These are phyloP conservation scores for Tetrapedia diversipes DNA, from an alignment of 2,888 invertebrate genomes.

Conservation along the genomic window DNA sequence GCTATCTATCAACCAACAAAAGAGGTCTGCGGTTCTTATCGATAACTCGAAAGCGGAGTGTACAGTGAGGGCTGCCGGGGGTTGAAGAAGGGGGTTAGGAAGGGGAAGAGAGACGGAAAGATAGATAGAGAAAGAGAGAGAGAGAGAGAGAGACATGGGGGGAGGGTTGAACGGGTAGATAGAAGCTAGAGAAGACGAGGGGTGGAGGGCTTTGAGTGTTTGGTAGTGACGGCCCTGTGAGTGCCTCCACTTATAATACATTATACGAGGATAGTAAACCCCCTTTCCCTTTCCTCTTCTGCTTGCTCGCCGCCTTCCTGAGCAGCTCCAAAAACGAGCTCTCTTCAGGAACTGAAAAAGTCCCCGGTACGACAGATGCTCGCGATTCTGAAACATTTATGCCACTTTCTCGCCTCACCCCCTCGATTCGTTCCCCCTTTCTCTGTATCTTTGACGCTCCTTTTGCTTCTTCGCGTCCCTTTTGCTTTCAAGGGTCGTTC, in stretches of 20 bases:
- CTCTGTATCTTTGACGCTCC: background rate
- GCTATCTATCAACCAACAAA: conserved; percentile 77
- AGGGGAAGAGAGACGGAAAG: conserved; percentile 5
- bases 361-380: conserved; percentile 65
- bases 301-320: conserved; percentile 34
- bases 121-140: conserved; percentile 17
- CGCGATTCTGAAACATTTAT: conserved; percentile 64
- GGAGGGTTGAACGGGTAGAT: conserved; percentile 46
- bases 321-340: conserved; percentile 56
- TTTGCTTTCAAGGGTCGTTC: background rate
- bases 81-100: background rate
- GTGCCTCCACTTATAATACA: conserved; percentile 76
- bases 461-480: background rate
- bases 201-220: conserved; percentile 66
- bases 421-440: no score
- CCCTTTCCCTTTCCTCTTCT: conserved; percentile 38
- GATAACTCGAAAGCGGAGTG: conserved; percentile 74
- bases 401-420: conserved; percentile 44
- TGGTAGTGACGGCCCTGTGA: conserved; percentile 75
- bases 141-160: conserved; percentile 6
- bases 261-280: conserved; percentile 68
- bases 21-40: conserved; percentile 74
- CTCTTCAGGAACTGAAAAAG: conserved; percentile 51
- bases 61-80: conserved; percentile 50
- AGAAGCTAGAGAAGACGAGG: conserved; percentile 43